These are phyloP conservation scores for Piscicola geometra DNA, from an alignment of 2,888 invertebrate genomes.

Conservation along the genomic window DNA sequence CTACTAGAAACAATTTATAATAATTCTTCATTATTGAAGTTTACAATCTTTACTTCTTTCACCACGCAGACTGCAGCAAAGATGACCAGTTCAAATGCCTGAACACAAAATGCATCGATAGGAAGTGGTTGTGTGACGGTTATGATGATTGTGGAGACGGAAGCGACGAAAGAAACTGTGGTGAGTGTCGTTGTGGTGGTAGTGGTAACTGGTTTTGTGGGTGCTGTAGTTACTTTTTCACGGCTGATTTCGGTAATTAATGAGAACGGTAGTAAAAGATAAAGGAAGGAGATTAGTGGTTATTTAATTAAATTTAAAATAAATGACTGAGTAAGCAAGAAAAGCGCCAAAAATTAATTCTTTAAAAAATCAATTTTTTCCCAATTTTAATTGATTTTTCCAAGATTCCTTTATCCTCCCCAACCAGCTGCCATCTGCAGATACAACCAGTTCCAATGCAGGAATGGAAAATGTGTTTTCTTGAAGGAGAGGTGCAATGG, in stretches of 20 bases:
- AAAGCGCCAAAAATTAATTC: not conserved
- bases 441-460: not conserved
- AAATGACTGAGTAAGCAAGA: no score
- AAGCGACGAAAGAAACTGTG: slow-evolving; percentile 11
- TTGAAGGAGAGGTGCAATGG: not conserved
- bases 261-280: no score
- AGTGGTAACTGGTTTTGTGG: no score
- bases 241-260: no score
- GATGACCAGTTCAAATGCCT: slow-evolving; percentile 1
- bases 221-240: no score
- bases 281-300: no score
- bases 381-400: not conserved
- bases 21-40: no score
- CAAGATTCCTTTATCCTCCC: not conserved
- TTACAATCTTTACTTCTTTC: no score
- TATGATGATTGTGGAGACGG: slow-evolving; percentile 20
- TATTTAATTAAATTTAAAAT: no score
- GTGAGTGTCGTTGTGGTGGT: no score
- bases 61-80: not conserved
- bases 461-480: not conserved
- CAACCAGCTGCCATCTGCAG: not conserved
- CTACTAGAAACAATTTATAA: no score
- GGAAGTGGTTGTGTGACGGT: not conserved
- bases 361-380: not conserved
- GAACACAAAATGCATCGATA: slow-evolving; percentile 11